phyloP scores from a whole-genome alignment of 2,888 invertebrate species.

The Dioctria linearis region DNA sequence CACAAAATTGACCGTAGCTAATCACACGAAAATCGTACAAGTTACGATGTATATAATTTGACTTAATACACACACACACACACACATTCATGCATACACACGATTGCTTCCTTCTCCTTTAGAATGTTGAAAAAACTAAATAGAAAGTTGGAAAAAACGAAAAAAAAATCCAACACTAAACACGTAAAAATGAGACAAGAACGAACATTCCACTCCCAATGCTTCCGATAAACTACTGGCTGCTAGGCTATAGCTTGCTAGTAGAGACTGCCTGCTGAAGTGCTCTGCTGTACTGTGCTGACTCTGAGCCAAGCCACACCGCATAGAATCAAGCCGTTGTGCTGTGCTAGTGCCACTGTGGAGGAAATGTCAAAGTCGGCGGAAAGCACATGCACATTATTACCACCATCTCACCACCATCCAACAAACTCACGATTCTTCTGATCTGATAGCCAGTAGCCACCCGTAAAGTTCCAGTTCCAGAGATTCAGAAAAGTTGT shows the following conservation, averaged over 20 bases:
- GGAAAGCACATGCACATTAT: slow-evolving; percentile 31
- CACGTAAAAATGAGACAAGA: slow-evolving; percentile 9
- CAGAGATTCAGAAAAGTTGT: background rate
- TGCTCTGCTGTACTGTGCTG: too few relatives aligned
- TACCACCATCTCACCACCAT: background rate
- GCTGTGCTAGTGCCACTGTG: slow-evolving; percentile 35
- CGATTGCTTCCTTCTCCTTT: too few relatives aligned
- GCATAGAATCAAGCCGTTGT: background rate
- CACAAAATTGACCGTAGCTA: too few relatives aligned
- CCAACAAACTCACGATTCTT: too few relatives aligned
- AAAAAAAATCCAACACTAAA: slow-evolving; percentile 19
- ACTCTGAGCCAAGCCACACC: too few relatives aligned
- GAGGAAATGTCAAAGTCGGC: slow-evolving; percentile 35
- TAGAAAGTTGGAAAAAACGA: slow-evolving; percentile 19
- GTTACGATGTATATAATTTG: too few relatives aligned
- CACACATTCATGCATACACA: too few relatives aligned
- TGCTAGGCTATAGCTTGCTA: too few relatives aligned
- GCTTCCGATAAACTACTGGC: slow-evolving; percentile 39
- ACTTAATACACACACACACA: too few relatives aligned
- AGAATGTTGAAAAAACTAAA: background rate
- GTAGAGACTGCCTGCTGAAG: too few relatives aligned
- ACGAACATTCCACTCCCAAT: slow-evolving; percentile 34
- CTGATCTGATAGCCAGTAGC: background rate
- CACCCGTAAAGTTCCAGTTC: slow-evolving; percentile 19
- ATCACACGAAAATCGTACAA: too few relatives aligned